These are phyloP conservation scores for Pteruthius melanotis DNA, from an alignment of 2,113 vertebrate species.

Conservation along the genomic window DNA sequence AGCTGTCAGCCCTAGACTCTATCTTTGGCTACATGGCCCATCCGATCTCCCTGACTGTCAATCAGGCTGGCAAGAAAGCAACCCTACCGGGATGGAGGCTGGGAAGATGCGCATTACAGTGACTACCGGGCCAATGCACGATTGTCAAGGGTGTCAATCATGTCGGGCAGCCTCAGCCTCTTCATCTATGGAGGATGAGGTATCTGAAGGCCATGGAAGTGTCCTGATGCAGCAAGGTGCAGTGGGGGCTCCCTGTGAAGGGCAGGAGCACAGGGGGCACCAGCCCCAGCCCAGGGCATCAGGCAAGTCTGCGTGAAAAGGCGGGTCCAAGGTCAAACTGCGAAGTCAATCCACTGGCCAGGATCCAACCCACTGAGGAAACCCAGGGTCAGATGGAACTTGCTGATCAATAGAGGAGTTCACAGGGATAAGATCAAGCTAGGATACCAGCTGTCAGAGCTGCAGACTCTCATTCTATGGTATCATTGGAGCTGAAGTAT, in stretches of 20 bases:
- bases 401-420: background rate
- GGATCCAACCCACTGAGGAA: background rate
- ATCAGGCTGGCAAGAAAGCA: conserved; percentile 10
- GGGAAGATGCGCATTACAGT: background rate
- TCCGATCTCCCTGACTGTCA: conserved; percentile 18
- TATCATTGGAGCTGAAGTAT: background rate
- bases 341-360: background rate
- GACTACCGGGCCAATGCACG: background rate
- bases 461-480: background rate
- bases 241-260: accelerated
- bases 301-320: background rate
- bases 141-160: background rate
- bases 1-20: conserved; percentile 30
- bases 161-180: background rate
- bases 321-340: accelerated
- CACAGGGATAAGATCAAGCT: background rate
- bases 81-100: background rate
- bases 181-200: background rate
- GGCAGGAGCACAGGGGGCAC: background rate
- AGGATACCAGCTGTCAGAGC: background rate
- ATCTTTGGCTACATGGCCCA: conserved; percentile 21
- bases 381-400: background rate
- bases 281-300: background rate
- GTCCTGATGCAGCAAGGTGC: background rate
- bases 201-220: background rate